A percentile compares a stretch with the other conserved stretches of the same genome.
These are phyloP conservation scores for Euclidia mi DNA, from an alignment of 2,888 invertebrate genomes.

Conservation along the genomic window DNA sequence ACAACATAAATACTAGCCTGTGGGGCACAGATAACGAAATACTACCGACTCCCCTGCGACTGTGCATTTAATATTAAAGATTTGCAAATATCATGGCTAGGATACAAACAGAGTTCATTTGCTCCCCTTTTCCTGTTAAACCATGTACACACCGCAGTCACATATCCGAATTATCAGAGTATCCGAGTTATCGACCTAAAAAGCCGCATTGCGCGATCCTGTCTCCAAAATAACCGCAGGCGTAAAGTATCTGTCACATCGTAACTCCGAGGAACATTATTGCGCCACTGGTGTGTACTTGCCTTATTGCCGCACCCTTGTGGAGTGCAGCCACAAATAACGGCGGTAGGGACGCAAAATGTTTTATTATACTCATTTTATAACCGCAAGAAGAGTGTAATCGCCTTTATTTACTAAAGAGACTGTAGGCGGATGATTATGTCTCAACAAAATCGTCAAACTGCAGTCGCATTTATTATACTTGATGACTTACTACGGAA, in stretches of 20 bases:
- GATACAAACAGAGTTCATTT: conserved; percentile 60
- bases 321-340: conserved; percentile 84
- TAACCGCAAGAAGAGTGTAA: conserved; percentile 83
- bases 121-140: conserved; percentile 66
- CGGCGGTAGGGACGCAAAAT: conserved; percentile 78
- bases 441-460: conserved; percentile 69
- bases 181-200: conserved; percentile 55
- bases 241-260: conserved; percentile 69
- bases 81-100: conserved; percentile 76
- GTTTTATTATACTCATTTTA: conserved; percentile 85
- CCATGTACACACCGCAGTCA: conserved; percentile 63
- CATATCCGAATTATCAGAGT: conserved; percentile 44
- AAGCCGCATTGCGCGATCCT: conserved; percentile 51
- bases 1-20: conserved; percentile 60
- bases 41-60: conserved; percentile 63
- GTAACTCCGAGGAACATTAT: conserved; percentile 66
- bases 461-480: conserved; percentile 47
- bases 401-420: conserved; percentile 80
- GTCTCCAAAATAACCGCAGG: conserved; percentile 65
- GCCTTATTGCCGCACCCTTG: conserved; percentile 73
- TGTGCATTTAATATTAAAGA: conserved; percentile 82
- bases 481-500: neutral
- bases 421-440: conserved; percentile 71
- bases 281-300: conserved; percentile 66
- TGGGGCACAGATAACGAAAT: conserved; percentile 74